Evolutionary conservation across 1,140 invertebrate species (phyloP).

Genomic region (Dolichoris vasculosae): DNA sequence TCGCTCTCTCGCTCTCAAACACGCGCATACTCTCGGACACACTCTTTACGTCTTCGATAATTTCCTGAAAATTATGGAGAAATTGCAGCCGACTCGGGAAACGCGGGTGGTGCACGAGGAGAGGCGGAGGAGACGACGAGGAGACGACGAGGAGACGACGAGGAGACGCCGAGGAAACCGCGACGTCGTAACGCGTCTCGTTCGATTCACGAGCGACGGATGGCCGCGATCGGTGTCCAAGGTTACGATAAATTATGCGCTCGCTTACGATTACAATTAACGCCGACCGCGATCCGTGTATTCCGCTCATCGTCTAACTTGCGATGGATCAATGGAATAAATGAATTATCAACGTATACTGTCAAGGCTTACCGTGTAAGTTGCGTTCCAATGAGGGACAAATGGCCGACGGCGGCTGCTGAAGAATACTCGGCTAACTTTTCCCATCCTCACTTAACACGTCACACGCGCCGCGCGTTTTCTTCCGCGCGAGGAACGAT

Average conservation of each 20-base stretch:
- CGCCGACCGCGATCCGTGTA: background rate
- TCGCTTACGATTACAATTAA: background rate
- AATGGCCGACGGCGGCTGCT: conserved; percentile 55
- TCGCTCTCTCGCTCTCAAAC: background rate
- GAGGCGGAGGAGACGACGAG: background rate
- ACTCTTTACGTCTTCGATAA: no score
- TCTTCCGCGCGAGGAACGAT: background rate
- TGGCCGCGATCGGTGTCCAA: background rate
- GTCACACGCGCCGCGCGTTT: background rate
- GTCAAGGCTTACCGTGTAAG: conserved; percentile 11
- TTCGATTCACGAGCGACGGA: background rate
- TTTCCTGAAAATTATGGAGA: no score
- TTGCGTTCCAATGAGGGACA: conserved; percentile 4
- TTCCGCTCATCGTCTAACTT: background rate
- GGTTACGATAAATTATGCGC: background rate
- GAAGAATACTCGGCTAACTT: conserved; percentile 2
- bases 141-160: background rate
- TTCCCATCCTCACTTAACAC: conserved; percentile 18
- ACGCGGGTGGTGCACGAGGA: background rate
- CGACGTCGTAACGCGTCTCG: no score
- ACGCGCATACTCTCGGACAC: no score
- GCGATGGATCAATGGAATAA: background rate
- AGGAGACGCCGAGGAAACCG: background rate
- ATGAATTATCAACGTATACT: background rate
- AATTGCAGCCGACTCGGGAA: background rate